phyloP scores from a whole-genome alignment of 2,797 vertebrate species.

The Tenualosa ilisha region DNA sequence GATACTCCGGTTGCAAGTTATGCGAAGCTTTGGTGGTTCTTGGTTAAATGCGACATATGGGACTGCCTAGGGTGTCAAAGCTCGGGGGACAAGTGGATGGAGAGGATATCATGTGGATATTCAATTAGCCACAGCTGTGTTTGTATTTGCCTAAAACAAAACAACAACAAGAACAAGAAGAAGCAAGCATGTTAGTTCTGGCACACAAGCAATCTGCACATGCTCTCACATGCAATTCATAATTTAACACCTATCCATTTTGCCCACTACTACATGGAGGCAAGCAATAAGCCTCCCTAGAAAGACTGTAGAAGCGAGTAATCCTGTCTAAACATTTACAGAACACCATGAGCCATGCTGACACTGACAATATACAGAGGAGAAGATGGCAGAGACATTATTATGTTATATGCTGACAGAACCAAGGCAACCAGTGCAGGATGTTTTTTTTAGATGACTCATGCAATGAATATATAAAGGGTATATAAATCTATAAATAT shows the following conservation, averaged over 20 bases:
- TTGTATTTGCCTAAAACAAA: slow-evolving; percentile 19
- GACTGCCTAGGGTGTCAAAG: not conserved
- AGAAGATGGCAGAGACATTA: not conserved
- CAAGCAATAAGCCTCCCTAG: not conserved
- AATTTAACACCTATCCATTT: not conserved
- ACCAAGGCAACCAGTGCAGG: slow-evolving; percentile 9
- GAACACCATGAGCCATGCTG: not conserved
- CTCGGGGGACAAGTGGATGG: not conserved
- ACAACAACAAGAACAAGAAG: slow-evolving; percentile 14
- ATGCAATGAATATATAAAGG: not conserved
- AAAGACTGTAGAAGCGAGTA: not conserved
- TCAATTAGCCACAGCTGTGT: slow-evolving; percentile 10
- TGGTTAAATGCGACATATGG: slow-evolving; percentile 9
- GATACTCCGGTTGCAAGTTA: not conserved
- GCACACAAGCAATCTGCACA: not conserved
- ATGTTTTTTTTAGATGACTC: not conserved
- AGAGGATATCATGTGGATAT: slow-evolving; percentile 5
- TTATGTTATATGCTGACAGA: not conserved
- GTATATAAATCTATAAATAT: not conserved
- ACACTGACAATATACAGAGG: not conserved
- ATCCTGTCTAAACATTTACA: slow-evolving; percentile 23
- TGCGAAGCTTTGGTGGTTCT: not conserved
- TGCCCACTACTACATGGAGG: not conserved
- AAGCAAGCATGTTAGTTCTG: slow-evolving; percentile 4
- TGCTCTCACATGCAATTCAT: not conserved